A percentile compares a stretch with the other conserved stretches of the same genome.
These are phyloP conservation scores for Setophaga petechia DNA, from an alignment of 2,113 vertebrate species.

Conservation along the genomic window DNA sequence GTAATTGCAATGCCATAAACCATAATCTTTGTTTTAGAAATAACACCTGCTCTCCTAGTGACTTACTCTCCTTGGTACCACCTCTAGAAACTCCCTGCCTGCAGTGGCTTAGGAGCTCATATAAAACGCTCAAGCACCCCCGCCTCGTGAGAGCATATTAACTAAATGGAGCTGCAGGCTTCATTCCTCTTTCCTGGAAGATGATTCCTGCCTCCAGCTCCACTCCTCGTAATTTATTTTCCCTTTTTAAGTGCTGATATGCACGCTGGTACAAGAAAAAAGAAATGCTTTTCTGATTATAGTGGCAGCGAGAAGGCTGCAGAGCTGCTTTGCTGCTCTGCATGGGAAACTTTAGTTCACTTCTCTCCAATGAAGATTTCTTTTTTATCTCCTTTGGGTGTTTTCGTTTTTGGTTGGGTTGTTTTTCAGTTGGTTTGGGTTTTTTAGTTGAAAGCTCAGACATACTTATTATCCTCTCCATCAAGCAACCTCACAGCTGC, in stretches of 20 bases:
- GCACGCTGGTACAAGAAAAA: background rate
- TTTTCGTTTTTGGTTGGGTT: background rate
- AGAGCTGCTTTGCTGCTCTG: conserved; percentile 8
- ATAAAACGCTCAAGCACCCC: conserved; percentile 2
- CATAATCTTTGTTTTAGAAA: conserved; percentile 61
- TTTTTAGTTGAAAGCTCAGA: background rate
- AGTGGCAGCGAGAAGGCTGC: background rate
- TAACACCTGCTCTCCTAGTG: conserved; percentile 49
- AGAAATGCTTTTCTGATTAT: conserved; percentile 49
- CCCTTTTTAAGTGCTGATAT: conserved; percentile 58
- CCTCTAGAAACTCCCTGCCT: conserved; percentile 18
- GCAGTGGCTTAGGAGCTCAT: background rate
- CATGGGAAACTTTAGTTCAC: background rate
- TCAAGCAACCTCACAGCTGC: background rate
- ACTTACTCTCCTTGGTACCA: background rate
- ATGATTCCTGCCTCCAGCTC: conserved; percentile 45
- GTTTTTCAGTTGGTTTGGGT: background rate
- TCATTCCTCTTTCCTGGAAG: conserved; percentile 21
- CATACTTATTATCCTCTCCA: background rate
- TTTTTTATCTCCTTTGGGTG: conserved; percentile 9
- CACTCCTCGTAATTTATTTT: conserved; percentile 57
- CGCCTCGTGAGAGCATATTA: conserved; percentile 18
- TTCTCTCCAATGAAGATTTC: background rate
- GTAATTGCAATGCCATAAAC: conserved; percentile 42
- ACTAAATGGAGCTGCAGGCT: conserved; percentile 51